phyloP scores from a whole-genome alignment of 2,113 vertebrate genomes.

The Apistogramma diplotaenia region DNA sequence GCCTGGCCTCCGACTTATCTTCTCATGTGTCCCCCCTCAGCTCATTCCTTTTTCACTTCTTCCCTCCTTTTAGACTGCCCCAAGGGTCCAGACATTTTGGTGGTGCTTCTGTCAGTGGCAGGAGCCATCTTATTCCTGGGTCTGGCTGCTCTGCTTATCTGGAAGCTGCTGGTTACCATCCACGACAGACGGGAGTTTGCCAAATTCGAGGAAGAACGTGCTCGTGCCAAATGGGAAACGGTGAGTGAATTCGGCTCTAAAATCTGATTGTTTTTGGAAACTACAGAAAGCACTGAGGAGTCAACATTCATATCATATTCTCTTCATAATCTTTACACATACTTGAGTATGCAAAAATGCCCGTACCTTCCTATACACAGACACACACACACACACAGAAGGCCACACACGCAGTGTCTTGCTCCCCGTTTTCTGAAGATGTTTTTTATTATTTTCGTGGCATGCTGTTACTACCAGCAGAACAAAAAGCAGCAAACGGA shows the following conservation, averaged over 20 bases:
- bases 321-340: not conserved
- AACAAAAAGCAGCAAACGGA: slow-evolving; percentile 70
- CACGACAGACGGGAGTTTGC: slow-evolving; percentile 95
- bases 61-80: slow-evolving; percentile 83
- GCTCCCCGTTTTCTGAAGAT: slow-evolving; percentile 27
- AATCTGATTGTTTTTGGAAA: not conserved
- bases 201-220: slow-evolving; percentile 93
- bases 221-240: slow-evolving; percentile 93
- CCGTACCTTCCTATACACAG: not conserved
- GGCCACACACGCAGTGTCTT: slow-evolving; percentile 42
- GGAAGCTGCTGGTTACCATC: slow-evolving; percentile 97
- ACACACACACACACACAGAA: not conserved
- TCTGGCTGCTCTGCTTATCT: slow-evolving; percentile 88
- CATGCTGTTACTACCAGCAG: slow-evolving; percentile 67
- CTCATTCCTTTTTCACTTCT: slow-evolving; percentile 18
- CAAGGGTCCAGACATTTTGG: slow-evolving; percentile 87
- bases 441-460: slow-evolving; percentile 61
- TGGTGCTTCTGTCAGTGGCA: slow-evolving; percentile 89
- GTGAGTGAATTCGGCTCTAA: slow-evolving; percentile 72
- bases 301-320: not conserved
- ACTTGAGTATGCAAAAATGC: not conserved
- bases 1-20: not conserved
- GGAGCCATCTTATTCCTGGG: slow-evolving; percentile 91
- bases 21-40: not conserved
- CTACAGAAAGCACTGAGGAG: not conserved